Percentiles rank a stretch among this genome's conserved stretches.
These are phyloP conservation scores for Linepithema humile DNA, from an alignment of 1,140 invertebrate genomes.

Conservation along the genomic window DNA sequence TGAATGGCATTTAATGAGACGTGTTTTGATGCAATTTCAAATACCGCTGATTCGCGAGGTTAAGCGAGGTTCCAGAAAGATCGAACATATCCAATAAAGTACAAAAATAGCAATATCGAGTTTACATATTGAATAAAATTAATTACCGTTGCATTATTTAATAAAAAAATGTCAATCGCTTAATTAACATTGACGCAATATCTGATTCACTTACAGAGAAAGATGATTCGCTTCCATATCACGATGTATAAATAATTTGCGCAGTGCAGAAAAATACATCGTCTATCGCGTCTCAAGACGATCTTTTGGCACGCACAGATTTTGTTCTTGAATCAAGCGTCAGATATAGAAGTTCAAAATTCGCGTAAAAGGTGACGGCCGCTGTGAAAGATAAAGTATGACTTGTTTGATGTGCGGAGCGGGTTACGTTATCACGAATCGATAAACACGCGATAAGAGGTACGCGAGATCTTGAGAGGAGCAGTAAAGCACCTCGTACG, in stretches of 20 bases:
- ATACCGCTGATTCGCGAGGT: not conserved
- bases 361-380: not conserved
- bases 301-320: not conserved
- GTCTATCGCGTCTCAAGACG: not conserved
- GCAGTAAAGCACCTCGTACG: not conserved
- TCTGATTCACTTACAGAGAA: not conserved
- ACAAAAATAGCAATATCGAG: too few relatives aligned
- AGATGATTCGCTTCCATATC: not conserved
- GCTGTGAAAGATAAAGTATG: conserved; percentile 23
- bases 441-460: conserved; percentile 53
- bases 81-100: not conserved
- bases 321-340: not conserved
- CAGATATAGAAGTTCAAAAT: not conserved
- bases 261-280: conserved; percentile 7
- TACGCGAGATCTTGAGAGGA: conserved; percentile 21
- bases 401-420: conserved; percentile 32
- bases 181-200: not conserved
- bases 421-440: conserved; percentile 51
- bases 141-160: not conserved
- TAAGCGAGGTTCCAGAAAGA: not conserved
- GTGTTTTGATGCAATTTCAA: not conserved
- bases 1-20: not conserved
- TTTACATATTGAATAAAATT: not conserved
- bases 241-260: conserved; percentile 16
- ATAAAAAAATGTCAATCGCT: not conserved